Base-by-base conservation (phyloP, 2,797 vertebrate genomes). In the Cynodonichthys magdalenae region DNA sequence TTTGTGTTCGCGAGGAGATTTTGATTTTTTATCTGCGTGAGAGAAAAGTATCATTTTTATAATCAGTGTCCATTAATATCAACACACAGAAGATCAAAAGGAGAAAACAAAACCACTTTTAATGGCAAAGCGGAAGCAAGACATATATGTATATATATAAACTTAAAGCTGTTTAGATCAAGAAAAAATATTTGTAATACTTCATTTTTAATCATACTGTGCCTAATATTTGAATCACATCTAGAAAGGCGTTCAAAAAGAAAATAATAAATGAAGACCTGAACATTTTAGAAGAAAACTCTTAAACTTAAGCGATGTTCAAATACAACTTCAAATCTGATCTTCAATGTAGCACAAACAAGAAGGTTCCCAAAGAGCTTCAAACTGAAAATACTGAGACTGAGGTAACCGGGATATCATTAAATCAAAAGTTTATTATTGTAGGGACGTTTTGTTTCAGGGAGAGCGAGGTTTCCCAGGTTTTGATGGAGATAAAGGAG, bases 401-500 rank as follows among this genome's bases (percentile, higher is more conserved):
- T 36, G 36, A 36, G 6, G 10, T 17, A 14, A 5, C 14, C 11
- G 11, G 15, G 2, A 9, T 17, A 15, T n/a, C 29, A 4, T 42
- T 3, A 36, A 5, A 47, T 14, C 19, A 24, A 1, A 3, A 11
- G n/a, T 11, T 11, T 0, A 51, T 46, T 15, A 62, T 0, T 59
- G 0, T 66, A 10, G 15, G 8, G 3, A 18, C 0, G 9, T 66
- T 57, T 63, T 60, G 3, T 81, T 82, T 19, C 71, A 97, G 96
- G 95, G 96, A 1, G 92, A 93, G 19, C 88, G 53, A 62, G 96
- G 95, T 0, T 85, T 80, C 5, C 92, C 95, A 0, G 96, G 96
- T 2, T 97, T 96, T 83, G 95, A 97, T 0, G 96, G 96, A 3
- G 96, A 97, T 88, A 97, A 97, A 92, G 96, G 96, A 31, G 95